These are phyloP conservation scores for Glyptemys insculpta DNA, from an alignment of 2,797 vertebrate genomes.

Conservation along the genomic window DNA sequence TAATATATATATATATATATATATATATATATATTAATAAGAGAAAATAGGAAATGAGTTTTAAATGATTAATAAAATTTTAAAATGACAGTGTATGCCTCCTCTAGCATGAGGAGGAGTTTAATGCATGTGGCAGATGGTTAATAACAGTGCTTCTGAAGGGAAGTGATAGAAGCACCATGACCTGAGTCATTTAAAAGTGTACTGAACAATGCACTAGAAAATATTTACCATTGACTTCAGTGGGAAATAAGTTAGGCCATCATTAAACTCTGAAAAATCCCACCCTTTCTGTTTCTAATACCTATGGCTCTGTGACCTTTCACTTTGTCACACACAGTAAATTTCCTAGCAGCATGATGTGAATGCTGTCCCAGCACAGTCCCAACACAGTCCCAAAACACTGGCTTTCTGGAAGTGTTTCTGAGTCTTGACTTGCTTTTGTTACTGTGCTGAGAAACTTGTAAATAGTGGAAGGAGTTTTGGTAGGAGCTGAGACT, in stretches of 20 bases:
- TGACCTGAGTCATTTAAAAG: neutral
- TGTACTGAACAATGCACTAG: neutral
- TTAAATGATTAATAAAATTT: constrained; percentile 69
- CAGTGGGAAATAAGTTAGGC: neutral
- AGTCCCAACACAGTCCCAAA: neutral
- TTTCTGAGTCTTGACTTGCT: neutral
- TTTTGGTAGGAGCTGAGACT: neutral
- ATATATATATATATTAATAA: neutral
- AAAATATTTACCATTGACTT: neutral
- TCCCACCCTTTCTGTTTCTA: neutral
- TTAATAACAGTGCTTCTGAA: constrained; percentile 1
- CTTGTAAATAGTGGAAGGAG: neutral
- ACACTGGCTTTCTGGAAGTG: neutral
- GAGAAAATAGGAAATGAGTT: constrained; percentile 68
- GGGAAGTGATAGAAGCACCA: neutral
- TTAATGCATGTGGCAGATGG: neutral
- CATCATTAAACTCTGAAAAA: neutral
- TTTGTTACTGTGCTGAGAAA: neutral
- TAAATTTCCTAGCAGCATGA: neutral
- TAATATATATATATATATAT: neutral
- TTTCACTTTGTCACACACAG: neutral
- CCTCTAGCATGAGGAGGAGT: neutral
- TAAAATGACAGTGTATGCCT: constrained; percentile 1
- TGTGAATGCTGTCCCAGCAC: neutral
- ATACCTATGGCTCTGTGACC: neutral